Base-by-base conservation (phyloP, 2,113 vertebrate genomes). In the Perca flavescens region DNA sequence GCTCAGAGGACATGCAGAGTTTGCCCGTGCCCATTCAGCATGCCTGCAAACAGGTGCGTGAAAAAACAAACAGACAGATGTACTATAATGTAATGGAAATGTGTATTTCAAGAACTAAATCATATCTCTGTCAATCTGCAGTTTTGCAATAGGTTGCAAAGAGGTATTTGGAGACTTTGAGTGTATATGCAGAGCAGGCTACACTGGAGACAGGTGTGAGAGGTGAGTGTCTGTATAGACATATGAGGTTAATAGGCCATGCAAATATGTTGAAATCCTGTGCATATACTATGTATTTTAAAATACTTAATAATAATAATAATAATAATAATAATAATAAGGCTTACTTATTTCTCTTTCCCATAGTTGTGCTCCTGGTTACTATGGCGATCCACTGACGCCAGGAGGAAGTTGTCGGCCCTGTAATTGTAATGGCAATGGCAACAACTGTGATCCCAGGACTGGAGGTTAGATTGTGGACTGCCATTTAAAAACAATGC, bases 331-430 rank as follows among this genome's bases (percentile, higher is more conserved):
- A 40, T 40, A 40, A 40, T 9, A 40, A 34, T 34, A 34, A 14
- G 13, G 1, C 3, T 63, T 25, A 19, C n/a, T 40, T 50, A 50
- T 66, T 53, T 47, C 11, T 84, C 2, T 65, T 15, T 88, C 77
- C 25, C 72, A 5, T 89, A 99, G 98, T n/a, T 99, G 98, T 94
- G 97, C 97, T 80, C 92, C 96, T 2, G 97, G 97, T 77, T 99
- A 97, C 92, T 99, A 96, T 80, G 98, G 98, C 8, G 94, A 97
- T 82, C 98, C 98, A 9, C 85, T 96, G 86, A 92, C 89, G 31
- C 77, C 91, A 19, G 96, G 95, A 83, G 96, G 96, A 70, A 95
- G 93, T 76, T 99, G 98, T 89, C 95, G 89, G 56, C 96, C 93
- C 2, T 99, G 98, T 83, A 95, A 95, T 3, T 99, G 98, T 84